Percentiles rank a stretch among this genome's conserved stretches.
Conservation (phyloP, 1,140 invertebrate species). For the Reticulitermes speratus region DNA sequence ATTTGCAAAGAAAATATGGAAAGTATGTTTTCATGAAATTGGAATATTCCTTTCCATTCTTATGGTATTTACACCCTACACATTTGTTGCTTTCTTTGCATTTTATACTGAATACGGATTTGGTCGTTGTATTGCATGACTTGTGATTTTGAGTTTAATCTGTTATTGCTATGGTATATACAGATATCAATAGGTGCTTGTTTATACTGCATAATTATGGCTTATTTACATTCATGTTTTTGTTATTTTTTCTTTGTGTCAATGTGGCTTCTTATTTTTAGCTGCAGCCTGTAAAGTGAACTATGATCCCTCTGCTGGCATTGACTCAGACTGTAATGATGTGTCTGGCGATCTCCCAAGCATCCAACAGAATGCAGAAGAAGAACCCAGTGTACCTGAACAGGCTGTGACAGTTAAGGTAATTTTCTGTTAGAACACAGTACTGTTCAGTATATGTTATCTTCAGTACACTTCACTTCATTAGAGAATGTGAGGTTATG, state of each 20-base stretch:
- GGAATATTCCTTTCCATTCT: too few species aligned
- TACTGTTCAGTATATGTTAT: neutral
- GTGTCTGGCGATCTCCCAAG: conserved; percentile 37
- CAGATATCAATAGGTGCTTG: too few species aligned
- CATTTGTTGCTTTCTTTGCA: too few species aligned
- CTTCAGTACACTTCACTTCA: neutral
- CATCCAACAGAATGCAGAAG: conserved; percentile 36
- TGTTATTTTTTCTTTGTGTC: neutral
- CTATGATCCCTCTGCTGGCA: conserved; percentile 8
- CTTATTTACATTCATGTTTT: neutral
- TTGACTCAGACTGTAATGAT: conserved; percentile 32
- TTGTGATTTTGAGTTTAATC: too few species aligned
- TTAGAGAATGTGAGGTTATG: neutral
- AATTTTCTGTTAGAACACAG: neutral
- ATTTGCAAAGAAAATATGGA: too few species aligned
- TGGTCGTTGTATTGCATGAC: too few species aligned
- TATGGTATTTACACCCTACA: too few species aligned
- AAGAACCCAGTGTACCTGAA: conserved; percentile 39
- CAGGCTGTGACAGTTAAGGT: neutral
- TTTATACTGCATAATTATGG: too few species aligned
- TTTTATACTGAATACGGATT: too few species aligned
- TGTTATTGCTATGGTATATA: too few species aligned
- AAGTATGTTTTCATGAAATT: too few species aligned
- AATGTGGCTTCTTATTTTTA: neutral
- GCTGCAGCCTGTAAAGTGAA: conserved; percentile 13